Evolutionary conservation across 1,140 invertebrate genomes (phyloP), one percentile per base, ranked within the genome.

Genomic region (Conus ventricosus): DNA sequence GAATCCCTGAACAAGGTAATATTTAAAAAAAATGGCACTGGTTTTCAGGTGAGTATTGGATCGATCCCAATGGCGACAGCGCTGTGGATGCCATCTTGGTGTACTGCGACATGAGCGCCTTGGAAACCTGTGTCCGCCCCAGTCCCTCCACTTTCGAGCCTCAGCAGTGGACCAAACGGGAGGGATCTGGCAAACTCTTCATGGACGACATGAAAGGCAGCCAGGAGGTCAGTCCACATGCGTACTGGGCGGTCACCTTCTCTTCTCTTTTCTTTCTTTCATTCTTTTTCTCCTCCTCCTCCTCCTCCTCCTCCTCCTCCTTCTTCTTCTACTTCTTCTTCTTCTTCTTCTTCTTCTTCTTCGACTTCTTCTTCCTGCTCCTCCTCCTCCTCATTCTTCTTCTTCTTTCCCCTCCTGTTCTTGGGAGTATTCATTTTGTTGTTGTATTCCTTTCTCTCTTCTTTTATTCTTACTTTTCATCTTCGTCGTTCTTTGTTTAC

Each of bases 11-110:
- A 39, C 39, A 39, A 39, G 39, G 3, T 3, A 39, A 39, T 39
- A 39, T 39, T 39, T 1, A 39, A 39, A 39, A 39, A 3, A 39
- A 39, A 39, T 39, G 39, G 8, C 57, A 60, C 57, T 60, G 11
- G 11, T 71, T 93, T 93, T 1, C 92, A 97, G 97, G 97, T 71
- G 96, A 97, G 92, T 99, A 98, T 94, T 98, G 97, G 97, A 97
- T 98, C 86, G 98, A 98, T 96, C 98, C 98, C 0, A 98, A 98
- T 93, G 97, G 97, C 88, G 98, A 97, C 1, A 97, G 97, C 93
- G 92, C 96, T 63, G 96, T 96, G 88, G 98, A 98, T 95, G 97
- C 98, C 11, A 97, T 98, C 91, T 92, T 98, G 78, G 98, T 98
- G 0, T 96, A 97, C 93, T 99, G 98, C 92, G 97, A 98, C 92